Evolutionary conservation across 2,113 vertebrate genomes (phyloP).

Genomic region (Pardalotus punctatus): DNA sequence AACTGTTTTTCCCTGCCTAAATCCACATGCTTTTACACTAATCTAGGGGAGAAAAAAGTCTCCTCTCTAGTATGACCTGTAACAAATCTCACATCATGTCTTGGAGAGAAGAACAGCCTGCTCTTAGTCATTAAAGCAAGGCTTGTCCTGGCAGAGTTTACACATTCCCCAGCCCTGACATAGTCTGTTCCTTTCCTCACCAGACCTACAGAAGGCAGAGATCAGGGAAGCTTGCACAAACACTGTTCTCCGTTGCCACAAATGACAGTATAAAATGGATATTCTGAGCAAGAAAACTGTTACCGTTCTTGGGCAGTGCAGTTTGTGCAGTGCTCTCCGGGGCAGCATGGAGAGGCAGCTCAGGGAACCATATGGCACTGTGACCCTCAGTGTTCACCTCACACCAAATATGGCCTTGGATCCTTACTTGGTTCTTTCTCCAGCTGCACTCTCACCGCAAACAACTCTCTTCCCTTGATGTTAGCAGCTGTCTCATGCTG

Average conservation of each 20-base stretch:
- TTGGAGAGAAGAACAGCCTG: not conserved
- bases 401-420: not conserved
- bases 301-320: not conserved
- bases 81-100: not conserved
- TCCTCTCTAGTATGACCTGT: not conserved
- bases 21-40: not conserved
- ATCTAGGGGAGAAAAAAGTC: not conserved
- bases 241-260: not conserved
- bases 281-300: not conserved
- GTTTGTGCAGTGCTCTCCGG: not conserved
- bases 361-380: rapidly evolving
- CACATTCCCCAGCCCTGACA: not conserved
- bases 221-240: not conserved
- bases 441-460: rapidly evolving
- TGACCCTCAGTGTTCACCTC: not conserved
- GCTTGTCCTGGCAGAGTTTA: not conserved
- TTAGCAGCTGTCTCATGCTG: not conserved
- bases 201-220: not conserved
- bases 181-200: not conserved
- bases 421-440: not conserved
- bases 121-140: not conserved
- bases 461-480: not conserved
- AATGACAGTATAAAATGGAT: not conserved
- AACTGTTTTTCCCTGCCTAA: not conserved
- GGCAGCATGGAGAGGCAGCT: not conserved